Base-by-base conservation (phyloP, 2,113 vertebrate genomes). In the Myxocyprinus asiaticus region DNA sequence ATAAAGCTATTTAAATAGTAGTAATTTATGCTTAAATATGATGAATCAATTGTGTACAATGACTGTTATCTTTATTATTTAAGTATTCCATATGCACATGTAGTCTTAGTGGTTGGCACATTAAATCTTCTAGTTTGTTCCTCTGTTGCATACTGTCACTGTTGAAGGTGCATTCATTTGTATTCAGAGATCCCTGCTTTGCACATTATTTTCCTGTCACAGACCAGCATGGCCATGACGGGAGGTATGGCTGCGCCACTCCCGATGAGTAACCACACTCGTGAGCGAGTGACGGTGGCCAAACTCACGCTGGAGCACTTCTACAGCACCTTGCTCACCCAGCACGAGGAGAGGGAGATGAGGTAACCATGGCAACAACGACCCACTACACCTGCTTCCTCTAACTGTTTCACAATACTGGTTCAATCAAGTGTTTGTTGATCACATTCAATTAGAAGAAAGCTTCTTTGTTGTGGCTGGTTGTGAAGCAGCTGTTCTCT, bases 211-310 rank as follows among this genome's bases (percentile, higher is more conserved):
- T n/a, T 56, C 4, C 15, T 89, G 82, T 83, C 82, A 53, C 84
- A 94, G 89, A 92, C 95, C 89, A 94, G 94, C 90, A 94, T 97
- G 96, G 97, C 98, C 86, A 95, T 98, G 97, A 97, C 96, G 72
- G 96, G 95, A 85, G 96, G 93, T 90, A 95, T 94, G 67, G 89
- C 95, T 85, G 88, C 94, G 75, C 89, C 94, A 89, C 95, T 97
- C 88, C 96, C 97, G 83, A 99, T 99, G 97, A 99, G 97, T 91
- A 98, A 96, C 92, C 97, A 99, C 91, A 99, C 97, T 80, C 94
- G 97, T 15, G 98, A 99, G 91, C 92, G 97, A 86, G 98, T 98
- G 85, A 99, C 98, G 0, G 97, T 99, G 86, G 96, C 98, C 93
- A 99, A 99, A 88, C 95, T 99, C 68, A 99, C 97, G 0, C 84